phyloP scores from a whole-genome alignment of 92 coral and sea anemone genomes.

The Zoanthus sociatus region DNA sequence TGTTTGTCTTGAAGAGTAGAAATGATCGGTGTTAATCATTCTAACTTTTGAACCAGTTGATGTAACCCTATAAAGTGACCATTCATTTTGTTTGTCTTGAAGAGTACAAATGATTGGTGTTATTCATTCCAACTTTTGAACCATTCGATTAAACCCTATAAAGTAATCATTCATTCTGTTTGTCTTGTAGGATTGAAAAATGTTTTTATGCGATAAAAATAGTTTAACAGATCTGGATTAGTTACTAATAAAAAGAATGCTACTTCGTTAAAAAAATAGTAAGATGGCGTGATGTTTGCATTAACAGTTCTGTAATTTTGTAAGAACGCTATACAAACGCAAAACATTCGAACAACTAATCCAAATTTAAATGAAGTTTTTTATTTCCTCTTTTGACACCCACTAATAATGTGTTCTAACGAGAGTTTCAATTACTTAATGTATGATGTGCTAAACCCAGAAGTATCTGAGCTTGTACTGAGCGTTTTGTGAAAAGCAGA shows the following conservation, averaged over 20 bases:
- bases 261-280: background rate
- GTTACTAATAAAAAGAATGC: background rate
- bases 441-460: background rate
- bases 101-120: too few species aligned
- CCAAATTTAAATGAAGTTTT: background rate
- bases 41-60: too few species aligned
- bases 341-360: background rate
- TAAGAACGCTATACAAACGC: background rate
- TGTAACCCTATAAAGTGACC: too few species aligned
- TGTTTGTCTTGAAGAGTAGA: too few species aligned
- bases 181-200: too few species aligned
- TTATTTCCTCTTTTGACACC: slow-evolving; percentile 5
- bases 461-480: background rate
- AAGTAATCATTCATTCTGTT: too few species aligned
- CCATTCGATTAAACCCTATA: too few species aligned
- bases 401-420: background rate
- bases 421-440: background rate
- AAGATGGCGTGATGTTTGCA: background rate
- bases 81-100: too few species aligned
- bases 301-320: slow-evolving; percentile 10
- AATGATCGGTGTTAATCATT: too few species aligned
- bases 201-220: too few species aligned
- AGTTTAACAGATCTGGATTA: background rate
- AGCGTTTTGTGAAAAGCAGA: background rate
- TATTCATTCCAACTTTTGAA: too few species aligned